These are phyloP conservation scores for Prunella himalayana DNA, from an alignment of 2,113 vertebrate species.

Conservation along the genomic window DNA sequence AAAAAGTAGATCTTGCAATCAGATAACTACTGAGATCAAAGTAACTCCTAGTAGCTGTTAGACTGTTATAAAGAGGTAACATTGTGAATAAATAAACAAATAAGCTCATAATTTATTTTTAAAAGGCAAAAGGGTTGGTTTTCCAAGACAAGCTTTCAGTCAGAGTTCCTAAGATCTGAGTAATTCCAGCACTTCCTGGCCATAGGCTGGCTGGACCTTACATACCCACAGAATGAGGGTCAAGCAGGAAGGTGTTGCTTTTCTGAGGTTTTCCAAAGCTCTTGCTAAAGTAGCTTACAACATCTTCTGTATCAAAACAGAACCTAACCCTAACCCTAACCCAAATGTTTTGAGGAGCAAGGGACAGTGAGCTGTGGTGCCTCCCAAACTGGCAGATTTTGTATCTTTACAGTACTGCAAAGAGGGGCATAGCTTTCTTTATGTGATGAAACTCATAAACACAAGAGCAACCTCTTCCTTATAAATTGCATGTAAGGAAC, in stretches of 20 bases:
- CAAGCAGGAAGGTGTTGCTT: background rate
- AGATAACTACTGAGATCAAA: constrained; percentile 19
- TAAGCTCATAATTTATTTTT: background rate
- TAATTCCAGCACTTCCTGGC: background rate
- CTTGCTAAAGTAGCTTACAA: background rate
- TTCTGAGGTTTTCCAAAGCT: background rate
- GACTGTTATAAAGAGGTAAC: background rate
- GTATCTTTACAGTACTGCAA: background rate
- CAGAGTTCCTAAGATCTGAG: background rate
- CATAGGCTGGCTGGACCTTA: background rate
- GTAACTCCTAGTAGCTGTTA: background rate
- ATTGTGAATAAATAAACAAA: background rate
- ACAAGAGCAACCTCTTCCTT: background rate
- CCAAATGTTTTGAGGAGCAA: background rate
- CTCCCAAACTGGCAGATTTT: background rate
- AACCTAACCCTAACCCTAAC: too few relatives aligned
- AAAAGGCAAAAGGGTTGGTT: background rate
- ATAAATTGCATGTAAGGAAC: background rate
- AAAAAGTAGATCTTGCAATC: background rate
- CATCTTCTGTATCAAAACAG: background rate
- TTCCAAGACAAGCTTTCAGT: background rate
- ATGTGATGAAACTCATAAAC: background rate
- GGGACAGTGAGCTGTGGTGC: background rate
- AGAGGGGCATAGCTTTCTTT: background rate
- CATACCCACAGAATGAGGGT: background rate